Evolutionary conservation across 2,113 vertebrate genomes (phyloP).

Genomic region (Cochlearius cochlearius): DNA sequence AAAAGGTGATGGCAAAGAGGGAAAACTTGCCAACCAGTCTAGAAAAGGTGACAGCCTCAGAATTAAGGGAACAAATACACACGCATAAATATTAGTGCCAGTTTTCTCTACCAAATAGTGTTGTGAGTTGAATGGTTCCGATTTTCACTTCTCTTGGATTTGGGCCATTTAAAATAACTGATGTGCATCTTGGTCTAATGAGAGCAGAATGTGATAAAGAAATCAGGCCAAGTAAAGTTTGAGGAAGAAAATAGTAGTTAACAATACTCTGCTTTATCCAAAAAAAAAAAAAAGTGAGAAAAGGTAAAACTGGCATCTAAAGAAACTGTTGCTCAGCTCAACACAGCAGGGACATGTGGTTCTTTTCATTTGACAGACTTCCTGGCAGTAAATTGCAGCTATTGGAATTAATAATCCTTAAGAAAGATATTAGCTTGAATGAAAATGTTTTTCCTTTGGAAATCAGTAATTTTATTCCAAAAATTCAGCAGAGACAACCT

Average conservation of each 20-base stretch:
- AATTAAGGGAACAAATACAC: neutral
- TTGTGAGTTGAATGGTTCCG: neutral
- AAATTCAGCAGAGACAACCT: neutral
- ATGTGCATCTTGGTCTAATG: neutral
- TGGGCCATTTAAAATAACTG: neutral
- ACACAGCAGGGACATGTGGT: neutral
- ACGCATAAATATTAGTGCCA: neutral
- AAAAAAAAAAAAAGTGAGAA: neutral
- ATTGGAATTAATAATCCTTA: constrained; percentile 15
- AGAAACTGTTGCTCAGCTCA: neutral
- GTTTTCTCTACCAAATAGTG: neutral
- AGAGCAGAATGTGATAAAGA: neutral
- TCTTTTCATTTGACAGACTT: neutral
- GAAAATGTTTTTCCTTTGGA: neutral
- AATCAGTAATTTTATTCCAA: neutral
- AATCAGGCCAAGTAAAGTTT: neutral
- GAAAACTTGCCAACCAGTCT: neutral
- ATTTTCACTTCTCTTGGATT: neutral
- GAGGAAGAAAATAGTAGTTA: neutral
- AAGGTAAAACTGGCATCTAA: neutral
- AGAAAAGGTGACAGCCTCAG: neutral
- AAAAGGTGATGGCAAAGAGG: neutral
- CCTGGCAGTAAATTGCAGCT: neutral
- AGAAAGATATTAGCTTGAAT: neutral
- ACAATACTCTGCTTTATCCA: neutral